Base-by-base conservation (phyloP, 2,888 invertebrate species). In the Thumatha senex region DNA sequence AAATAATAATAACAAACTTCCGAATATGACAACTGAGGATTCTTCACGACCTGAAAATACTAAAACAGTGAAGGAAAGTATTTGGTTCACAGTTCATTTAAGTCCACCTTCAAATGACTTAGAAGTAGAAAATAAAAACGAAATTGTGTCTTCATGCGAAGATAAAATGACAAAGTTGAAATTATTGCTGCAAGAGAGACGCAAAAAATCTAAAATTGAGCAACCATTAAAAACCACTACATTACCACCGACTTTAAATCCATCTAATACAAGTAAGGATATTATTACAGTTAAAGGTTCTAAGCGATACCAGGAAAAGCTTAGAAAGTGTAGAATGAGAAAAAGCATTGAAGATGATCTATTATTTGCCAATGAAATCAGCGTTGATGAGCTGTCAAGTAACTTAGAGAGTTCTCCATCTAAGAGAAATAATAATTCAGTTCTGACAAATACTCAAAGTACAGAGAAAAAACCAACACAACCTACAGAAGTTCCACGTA, bases 111-210 rank as follows among this genome's bases (percentile, higher is more conserved):
- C 31, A 47, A 51, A 48, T 46, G 48, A 52, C 15, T 43, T 55
- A 60, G 39, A 52, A 34, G 38, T 13, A 46, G 54, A 57, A 24
- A 50, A 31, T 7, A 76, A 74, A 53, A 47, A 64, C 11, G 65
- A 82, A 56, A 54, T 85, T 12, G 76, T 89, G 0, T 61, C 76
- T 9, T 74, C 84, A 0, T 89, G 90, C 44, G 89, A 89, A 55
- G 87, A 87, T 43, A 90, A 89, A 67, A 56, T 89, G 10, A 77
- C 62, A n/a, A 77, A 75, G 59, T 56, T 89, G 12, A 89, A 88
- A 55, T 76, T 80, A 0, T 60, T 89, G 13, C 61, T 88, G 7
- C 70, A 77, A 61, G 69, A 74, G 18, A 24, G 5, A 24, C 63
- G 63, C 30, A 77, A 64, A 40, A 75, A 76, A 30, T 7, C 45